Conservation (phyloP, 2,888 invertebrate species). For the Eustalomyia histrio region DNA sequence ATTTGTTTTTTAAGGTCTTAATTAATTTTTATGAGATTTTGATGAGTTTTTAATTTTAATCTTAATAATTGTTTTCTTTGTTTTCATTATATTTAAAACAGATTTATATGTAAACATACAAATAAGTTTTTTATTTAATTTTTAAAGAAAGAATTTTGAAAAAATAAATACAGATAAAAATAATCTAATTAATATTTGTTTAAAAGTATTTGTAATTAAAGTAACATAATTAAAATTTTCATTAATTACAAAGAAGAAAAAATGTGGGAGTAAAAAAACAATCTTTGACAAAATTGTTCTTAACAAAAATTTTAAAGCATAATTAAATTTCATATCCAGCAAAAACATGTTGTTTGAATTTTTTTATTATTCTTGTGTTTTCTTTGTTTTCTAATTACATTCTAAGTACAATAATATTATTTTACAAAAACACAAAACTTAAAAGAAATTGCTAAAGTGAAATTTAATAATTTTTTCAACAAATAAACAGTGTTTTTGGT, state of each 20-base stretch:
- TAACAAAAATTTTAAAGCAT: not conserved
- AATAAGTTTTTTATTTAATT: too few species aligned
- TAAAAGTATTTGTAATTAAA: not conserved
- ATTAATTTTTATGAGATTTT: constrained; percentile 31
- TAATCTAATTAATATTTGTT: too few species aligned
- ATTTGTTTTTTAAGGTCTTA: constrained; percentile 1
- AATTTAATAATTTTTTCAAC: constrained; percentile 13
- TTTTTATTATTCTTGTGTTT: not conserved
- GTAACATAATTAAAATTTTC: too few species aligned
- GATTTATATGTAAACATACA: too few species aligned
- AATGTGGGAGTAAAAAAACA: not conserved
- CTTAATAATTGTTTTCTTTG: too few species aligned
- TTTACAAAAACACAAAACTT: not conserved
- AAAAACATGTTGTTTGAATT: not conserved
- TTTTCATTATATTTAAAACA: too few species aligned
- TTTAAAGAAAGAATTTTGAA: too few species aligned
- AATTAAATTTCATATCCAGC: constrained; percentile 27
- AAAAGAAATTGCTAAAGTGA: constrained; percentile 13
- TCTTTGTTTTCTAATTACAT: not conserved
- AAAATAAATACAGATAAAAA: too few species aligned
- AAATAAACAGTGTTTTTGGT: constrained; percentile 6
- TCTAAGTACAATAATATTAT: too few species aligned
- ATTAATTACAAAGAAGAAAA: not conserved
- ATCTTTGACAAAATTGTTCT: not conserved
- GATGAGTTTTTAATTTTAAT: constrained; percentile 22